Evolutionary conservation across 2,797 vertebrate genomes (phyloP), one percentile per base, ranked within the genome.

Genomic region (Sebastes steindachneri): DNA sequence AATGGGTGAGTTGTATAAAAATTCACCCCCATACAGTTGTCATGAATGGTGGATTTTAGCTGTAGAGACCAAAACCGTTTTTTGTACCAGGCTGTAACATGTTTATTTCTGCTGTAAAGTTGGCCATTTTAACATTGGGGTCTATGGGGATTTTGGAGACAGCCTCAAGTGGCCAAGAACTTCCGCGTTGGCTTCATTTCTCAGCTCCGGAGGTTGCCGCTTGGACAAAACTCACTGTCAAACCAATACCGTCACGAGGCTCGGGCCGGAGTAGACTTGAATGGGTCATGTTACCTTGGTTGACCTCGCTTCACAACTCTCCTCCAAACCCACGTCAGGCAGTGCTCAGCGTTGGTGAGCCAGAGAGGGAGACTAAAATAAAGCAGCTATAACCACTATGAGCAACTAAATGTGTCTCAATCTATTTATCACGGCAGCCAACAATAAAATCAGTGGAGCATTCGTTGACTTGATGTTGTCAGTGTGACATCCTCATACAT

Each of bases 401-500:
- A 35, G 11, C 23, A 33, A 54, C 26, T 53, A 21, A 25, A 33
- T 51, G 12, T 28, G 53, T 10, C n/a, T 8, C 17, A 31, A 9
- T 72, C 37, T 68, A 65, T 77, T 58, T 33, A 72, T 66, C 21
- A 10, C 31, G 26, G 21, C 28, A 41, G 70, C 4, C 45, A 54
- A 62, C 29, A 78, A 58, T 53, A 17, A 77, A 72, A 72, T 26
- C 74, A 83, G 11, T 17, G n/a, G 23, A 60, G 41, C 29, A 14
- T 72, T 73, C 1, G 17, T 76, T 17, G 26, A 70, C 45, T 67
- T 67, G 73, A 86, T 85, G 63, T 25, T 72, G 69, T 70, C 73
- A 54, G 19, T 17, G 48, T 68, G 54, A 77, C 76, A 69, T 75
- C 66, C 59, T 70, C 35, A 26, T 48, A 70, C 53, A 87, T 69